These are phyloP conservation scores for Notodonta dromedarius DNA, from an alignment of 2,888 invertebrate genomes.

Conservation along the genomic window DNA sequence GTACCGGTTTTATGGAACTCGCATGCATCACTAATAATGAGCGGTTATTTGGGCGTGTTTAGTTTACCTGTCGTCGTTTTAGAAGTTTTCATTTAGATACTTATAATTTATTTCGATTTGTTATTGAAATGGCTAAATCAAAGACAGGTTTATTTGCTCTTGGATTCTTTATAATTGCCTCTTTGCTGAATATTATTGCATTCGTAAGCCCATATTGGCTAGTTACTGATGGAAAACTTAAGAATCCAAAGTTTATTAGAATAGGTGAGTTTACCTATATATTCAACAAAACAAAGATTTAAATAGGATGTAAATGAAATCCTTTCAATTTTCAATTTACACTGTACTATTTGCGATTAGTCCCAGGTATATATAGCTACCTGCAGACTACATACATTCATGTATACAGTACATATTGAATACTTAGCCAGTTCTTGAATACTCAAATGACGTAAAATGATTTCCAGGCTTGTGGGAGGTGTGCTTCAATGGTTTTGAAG, in stretches of 20 bases:
- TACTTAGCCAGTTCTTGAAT: too few relatives aligned
- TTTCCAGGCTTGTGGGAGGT: slow-evolving; percentile 96
- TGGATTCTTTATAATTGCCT: slow-evolving; percentile 86
- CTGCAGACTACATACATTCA: too few relatives aligned
- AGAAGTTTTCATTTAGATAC: slow-evolving; percentile 6
- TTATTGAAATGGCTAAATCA: slow-evolving; percentile 83
- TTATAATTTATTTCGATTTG: slow-evolving; percentile 5
- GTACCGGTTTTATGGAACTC: too few relatives aligned
- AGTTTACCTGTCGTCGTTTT: slow-evolving; percentile 16
- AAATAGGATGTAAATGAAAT: background rate
- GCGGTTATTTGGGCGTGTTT: background rate
- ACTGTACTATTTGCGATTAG: too few relatives aligned
- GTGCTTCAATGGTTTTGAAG: slow-evolving; percentile 95
- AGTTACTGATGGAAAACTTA: slow-evolving; percentile 90
- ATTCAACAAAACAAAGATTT: background rate
- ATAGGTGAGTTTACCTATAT: slow-evolving; percentile 85
- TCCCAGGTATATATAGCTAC: too few relatives aligned
- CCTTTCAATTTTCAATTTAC: too few relatives aligned
- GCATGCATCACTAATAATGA: too few relatives aligned
- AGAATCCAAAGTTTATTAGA: slow-evolving; percentile 90
- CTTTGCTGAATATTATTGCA: slow-evolving; percentile 89
- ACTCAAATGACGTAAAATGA: background rate
- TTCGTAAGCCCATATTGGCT: slow-evolving; percentile 96
- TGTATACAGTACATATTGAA: too few relatives aligned
- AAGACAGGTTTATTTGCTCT: slow-evolving; percentile 87